Conservation (phyloP, 2,113 vertebrate genomes). For the Protobothrops flavoviridis region DNA sequence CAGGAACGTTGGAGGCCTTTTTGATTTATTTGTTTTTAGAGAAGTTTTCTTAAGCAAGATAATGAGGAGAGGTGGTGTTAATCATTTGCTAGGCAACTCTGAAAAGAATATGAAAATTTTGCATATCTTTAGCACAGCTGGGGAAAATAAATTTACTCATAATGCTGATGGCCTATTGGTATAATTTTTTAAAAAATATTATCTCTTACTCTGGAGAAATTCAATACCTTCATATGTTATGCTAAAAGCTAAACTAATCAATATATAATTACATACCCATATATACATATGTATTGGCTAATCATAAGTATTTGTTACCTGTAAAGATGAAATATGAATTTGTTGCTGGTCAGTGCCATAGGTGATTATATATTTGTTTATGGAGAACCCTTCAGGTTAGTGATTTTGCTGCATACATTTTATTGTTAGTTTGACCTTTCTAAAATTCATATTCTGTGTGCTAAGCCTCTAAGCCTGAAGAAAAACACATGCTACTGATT, state of each 20-base stretch:
- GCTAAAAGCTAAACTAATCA: constrained; percentile 73
- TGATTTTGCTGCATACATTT: constrained; percentile 24
- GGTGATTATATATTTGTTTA: constrained; percentile 49
- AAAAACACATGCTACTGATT: constrained; percentile 10
- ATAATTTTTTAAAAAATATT: constrained; percentile 63
- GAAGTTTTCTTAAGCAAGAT: constrained; percentile 95
- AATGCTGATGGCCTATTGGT: constrained; percentile 74
- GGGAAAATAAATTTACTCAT: constrained; percentile 76
- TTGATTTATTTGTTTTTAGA: constrained; percentile 96
- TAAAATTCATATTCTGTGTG: constrained; percentile 42
- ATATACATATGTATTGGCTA: constrained; percentile 61
- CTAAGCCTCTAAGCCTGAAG: constrained; percentile 1
- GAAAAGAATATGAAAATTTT: constrained; percentile 80
- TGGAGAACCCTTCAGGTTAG: constrained; percentile 38
- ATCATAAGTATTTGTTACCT: constrained; percentile 70
- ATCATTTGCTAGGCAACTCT: constrained; percentile 84
- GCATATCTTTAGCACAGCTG: constrained; percentile 87
- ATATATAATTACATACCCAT: constrained; percentile 68
- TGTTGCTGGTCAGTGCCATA: constrained; percentile 51
- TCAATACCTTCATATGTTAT: constrained; percentile 63
- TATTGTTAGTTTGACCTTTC: constrained; percentile 24
- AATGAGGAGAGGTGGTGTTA: constrained; percentile 94
- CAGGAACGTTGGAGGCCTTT: constrained; percentile 82
- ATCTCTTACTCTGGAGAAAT: constrained; percentile 66
- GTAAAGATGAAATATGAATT: constrained; percentile 65